These are phyloP conservation scores for Campoletis sonorensis DNA, from an alignment of 1,140 invertebrate species.

Conservation along the genomic window DNA sequence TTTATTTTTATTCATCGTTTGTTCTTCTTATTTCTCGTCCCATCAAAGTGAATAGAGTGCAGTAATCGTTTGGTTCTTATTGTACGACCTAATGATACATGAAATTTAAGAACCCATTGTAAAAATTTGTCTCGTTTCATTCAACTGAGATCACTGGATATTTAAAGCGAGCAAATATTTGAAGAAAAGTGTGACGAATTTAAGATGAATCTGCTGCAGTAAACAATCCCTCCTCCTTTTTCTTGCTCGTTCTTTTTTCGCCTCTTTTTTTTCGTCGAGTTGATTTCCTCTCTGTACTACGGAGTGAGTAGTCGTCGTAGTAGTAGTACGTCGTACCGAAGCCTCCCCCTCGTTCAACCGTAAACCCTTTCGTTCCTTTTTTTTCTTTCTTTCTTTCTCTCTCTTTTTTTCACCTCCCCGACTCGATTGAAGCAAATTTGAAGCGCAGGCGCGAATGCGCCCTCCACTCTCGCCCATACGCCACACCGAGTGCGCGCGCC, in stretches of 20 bases:
- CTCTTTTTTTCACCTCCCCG: background rate
- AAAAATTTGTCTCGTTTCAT: background rate
- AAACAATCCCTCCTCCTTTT: background rate
- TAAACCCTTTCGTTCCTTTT: conserved; percentile 8
- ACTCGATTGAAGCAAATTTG: background rate
- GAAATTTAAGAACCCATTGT: too few species aligned
- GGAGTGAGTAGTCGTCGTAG: background rate
- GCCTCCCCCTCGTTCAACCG: conserved; percentile 1
- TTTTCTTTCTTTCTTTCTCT: background rate
- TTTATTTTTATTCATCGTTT: background rate
- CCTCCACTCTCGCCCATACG: conserved; percentile 40
- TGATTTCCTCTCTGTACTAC: background rate
- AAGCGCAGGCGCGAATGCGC: conserved; percentile 46
- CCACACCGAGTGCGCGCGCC: conserved; percentile 54
- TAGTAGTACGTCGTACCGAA: conserved; percentile 14
- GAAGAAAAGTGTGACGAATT: conserved; percentile 6
- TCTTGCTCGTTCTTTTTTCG: background rate
- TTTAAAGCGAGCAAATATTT: background rate
- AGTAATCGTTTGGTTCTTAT: too few species aligned
- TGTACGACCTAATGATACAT: too few species aligned
- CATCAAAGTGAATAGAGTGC: too few species aligned
- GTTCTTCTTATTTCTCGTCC: too few species aligned
- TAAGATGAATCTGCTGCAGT: background rate
- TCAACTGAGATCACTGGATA: background rate
- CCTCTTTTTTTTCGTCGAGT: conserved; percentile 1